These are phyloP conservation scores for Pyrocephalus nanus DNA, from an alignment of 2,797 vertebrate species.

Conservation along the genomic window DNA sequence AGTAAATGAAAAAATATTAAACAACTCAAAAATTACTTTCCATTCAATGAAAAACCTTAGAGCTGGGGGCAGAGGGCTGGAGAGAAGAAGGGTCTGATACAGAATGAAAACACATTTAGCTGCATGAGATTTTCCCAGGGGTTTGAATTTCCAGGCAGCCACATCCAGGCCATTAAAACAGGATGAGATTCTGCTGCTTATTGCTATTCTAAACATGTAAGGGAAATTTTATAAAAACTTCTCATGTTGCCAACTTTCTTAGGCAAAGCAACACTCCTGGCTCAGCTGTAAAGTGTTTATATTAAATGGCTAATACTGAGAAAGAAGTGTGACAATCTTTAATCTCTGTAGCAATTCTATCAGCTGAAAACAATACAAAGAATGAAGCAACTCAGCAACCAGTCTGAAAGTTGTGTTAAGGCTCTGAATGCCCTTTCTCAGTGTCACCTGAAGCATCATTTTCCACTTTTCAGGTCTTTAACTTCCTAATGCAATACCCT, in stretches of 20 bases:
- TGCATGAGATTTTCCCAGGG: neutral
- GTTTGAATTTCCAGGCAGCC: slow-evolving; percentile 3
- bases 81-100: neutral
- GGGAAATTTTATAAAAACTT: slow-evolving; percentile 24
- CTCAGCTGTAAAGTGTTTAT: slow-evolving; percentile 11
- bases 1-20: neutral
- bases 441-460: neutral
- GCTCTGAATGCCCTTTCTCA: neutral
- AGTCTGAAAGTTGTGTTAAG: neutral
- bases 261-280: neutral
- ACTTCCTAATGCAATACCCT: neutral
- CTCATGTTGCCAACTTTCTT: neutral
- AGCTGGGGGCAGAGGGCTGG: neutral
- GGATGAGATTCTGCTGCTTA: slow-evolving; percentile 17
- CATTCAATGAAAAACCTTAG: neutral
- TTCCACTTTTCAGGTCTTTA: neutral
- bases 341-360: neutral
- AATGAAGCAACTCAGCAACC: neutral
- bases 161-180: slow-evolving; percentile 10
- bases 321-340: neutral
- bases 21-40: slow-evolving; percentile 7
- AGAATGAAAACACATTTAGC: neutral
- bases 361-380: neutral
- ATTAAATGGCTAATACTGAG: neutral
- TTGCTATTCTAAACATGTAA: slow-evolving; percentile 45